Conservation (phyloP, 2,113 vertebrate species). For the Pollachius pollachius region DNA sequence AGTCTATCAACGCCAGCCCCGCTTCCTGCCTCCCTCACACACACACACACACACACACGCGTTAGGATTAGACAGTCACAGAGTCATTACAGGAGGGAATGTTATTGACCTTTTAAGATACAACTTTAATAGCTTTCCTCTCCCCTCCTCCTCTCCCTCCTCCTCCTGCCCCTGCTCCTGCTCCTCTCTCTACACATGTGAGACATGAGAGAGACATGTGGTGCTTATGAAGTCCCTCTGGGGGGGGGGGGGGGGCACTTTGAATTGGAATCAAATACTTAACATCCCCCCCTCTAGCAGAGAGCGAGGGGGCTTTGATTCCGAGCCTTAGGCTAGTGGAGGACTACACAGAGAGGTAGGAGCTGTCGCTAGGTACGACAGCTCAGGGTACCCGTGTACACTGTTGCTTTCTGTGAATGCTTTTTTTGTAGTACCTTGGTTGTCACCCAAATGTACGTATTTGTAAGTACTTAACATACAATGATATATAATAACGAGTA, state of each 20-base stretch:
- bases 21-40: no score
- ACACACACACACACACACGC: conserved; percentile 16
- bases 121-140: conserved; percentile 66
- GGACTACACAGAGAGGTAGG: no score
- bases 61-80: conserved; percentile 83
- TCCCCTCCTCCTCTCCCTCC: conserved; percentile 11
- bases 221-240: conserved; percentile 65
- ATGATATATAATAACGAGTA: no score
- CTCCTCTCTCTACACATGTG: conserved; percentile 27
- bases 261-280: conserved; percentile 72
- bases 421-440: not conserved
- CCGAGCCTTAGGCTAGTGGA: not conserved
- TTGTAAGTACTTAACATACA: not conserved
- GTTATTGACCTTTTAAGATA: conserved; percentile 77
- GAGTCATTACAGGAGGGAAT: conserved; percentile 69
- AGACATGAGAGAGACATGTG: conserved; percentile 43
- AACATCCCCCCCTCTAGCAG: conserved; percentile 54
- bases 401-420: not conserved
- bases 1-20: conserved; percentile 80
- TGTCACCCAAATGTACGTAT: not conserved
- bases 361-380: not conserved
- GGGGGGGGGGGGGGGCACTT: conserved; percentile 60
- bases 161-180: not conserved
- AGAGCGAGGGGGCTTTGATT: conserved; percentile 58
- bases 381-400: not conserved